phyloP scores from a whole-genome alignment of 2,113 vertebrate genomes.

The Lophotis ruficrista region DNA sequence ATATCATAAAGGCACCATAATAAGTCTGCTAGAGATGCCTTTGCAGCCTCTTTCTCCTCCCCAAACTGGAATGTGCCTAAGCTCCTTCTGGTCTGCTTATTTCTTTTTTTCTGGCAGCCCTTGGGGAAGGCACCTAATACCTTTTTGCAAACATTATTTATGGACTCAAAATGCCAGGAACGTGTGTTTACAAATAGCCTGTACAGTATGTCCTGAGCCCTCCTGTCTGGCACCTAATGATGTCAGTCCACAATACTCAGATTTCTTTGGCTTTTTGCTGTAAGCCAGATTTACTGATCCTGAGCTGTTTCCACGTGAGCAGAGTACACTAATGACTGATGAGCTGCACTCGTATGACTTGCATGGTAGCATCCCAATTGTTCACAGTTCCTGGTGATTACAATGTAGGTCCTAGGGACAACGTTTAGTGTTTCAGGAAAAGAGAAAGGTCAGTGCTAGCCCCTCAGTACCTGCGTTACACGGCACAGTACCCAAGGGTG shows the following conservation, averaged over 20 bases:
- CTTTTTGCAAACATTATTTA: conserved; percentile 30
- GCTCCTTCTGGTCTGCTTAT: conserved; percentile 30
- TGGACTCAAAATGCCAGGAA: background rate
- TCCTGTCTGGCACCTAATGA: conserved; percentile 3
- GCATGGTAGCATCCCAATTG: background rate
- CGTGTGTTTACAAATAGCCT: conserved; percentile 40
- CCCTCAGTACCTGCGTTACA: background rate
- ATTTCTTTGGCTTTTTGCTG: conserved; percentile 21
- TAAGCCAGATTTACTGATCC: background rate
- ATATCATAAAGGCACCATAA: conserved; percentile 9
- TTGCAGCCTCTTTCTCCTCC: conserved; percentile 48
- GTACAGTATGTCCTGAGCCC: background rate
- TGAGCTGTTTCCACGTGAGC: background rate
- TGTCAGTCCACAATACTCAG: background rate
- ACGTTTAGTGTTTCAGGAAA: background rate
- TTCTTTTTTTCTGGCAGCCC: conserved; percentile 39
- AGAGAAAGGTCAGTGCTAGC: background rate
- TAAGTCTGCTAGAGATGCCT: conserved; percentile 28
- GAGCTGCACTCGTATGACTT: background rate
- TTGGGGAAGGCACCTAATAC: conserved; percentile 38
- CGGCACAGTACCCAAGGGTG: background rate
- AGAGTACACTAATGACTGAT: background rate
- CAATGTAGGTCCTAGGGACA: background rate
- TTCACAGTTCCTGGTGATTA: background rate
- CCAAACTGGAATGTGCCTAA: conserved; percentile 60